Evolutionary conservation across 1,140 invertebrate species (phyloP).

Genomic region (Drepana arcuata): DNA sequence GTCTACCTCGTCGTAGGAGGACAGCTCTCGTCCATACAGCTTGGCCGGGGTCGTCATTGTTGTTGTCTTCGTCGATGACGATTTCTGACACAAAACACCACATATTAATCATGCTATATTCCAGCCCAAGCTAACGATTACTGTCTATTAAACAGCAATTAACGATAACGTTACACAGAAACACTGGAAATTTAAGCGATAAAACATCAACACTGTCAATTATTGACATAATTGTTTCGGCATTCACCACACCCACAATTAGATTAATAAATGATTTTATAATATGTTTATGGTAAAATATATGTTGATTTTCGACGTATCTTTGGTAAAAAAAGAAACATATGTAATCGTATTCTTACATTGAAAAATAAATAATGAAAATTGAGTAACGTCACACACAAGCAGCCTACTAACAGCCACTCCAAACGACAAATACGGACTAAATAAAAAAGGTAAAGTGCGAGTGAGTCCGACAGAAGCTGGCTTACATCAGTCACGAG

Average conservation of each 20-base stretch:
- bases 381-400: slow-evolving; percentile 11
- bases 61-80: slow-evolving; percentile 87
- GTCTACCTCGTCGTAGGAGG: slow-evolving; percentile 95
- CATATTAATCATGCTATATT: no score
- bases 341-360: slow-evolving; percentile 14
- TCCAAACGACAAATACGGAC: slow-evolving; percentile 41
- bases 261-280: slow-evolving; percentile 30
- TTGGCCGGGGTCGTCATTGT: slow-evolving; percentile 91
- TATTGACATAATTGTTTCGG: slow-evolving; percentile 31
- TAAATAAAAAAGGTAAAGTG: slow-evolving; percentile 33
- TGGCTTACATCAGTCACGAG: slow-evolving; percentile 5
- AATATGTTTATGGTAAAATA: no score
- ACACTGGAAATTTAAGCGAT: slow-evolving; percentile 15
- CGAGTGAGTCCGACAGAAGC: slow-evolving; percentile 9
- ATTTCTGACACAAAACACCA: slow-evolving; percentile 76
- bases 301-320: no score
- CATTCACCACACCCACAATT: slow-evolving; percentile 47
- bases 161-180: no score
- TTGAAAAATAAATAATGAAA: slow-evolving; percentile 16
- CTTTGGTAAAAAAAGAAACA: no score
- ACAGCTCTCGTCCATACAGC: slow-evolving; percentile 93
- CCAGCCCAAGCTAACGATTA: no score
- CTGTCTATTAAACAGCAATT: no score
- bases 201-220: slow-evolving; percentile 28
- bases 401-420: slow-evolving; percentile 27